Evolutionary conservation across 2,113 vertebrate genomes (phyloP).

Genomic region (Chaenogobius annularis): DNA sequence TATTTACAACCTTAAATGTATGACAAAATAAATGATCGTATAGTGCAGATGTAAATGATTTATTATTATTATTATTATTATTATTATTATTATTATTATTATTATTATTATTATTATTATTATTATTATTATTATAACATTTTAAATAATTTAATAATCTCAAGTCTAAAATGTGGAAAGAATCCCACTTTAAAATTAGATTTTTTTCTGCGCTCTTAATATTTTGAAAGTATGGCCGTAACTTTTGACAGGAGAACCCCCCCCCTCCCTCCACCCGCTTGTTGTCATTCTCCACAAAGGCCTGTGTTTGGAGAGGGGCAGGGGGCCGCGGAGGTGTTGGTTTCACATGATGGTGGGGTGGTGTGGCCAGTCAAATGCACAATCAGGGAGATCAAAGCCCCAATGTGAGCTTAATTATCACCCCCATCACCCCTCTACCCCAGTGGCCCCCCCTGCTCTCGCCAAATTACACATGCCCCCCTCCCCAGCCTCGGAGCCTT

Average conservation of each 20-base stretch:
- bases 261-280: neutral
- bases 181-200: neutral
- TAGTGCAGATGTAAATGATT: too few relatives aligned
- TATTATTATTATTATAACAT: neutral
- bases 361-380: constrained; percentile 76
- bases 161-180: neutral
- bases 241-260: constrained; percentile 50
- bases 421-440: constrained; percentile 1
- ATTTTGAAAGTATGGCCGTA: constrained; percentile 27
- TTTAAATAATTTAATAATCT: neutral
- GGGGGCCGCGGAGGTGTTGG: constrained; percentile 17
- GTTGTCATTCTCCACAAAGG: constrained; percentile 38
- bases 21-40: too few relatives aligned
- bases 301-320: constrained; percentile 20
- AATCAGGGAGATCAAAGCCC: constrained; percentile 80
- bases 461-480: constrained; percentile 64
- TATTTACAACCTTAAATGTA: too few relatives aligned
- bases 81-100: neutral
- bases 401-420: constrained; percentile 78
- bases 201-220: neutral
- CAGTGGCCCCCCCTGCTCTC: constrained; percentile 18
- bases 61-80: neutral
- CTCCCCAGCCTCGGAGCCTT: constrained; percentile 32
- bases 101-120: neutral
- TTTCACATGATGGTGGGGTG: constrained; percentile 23